A percentile compares a stretch with the other conserved stretches of the same genome.
Evolutionary conservation across 2,797 vertebrate species (phyloP).

Genomic region (Smutsia gigantea): DNA sequence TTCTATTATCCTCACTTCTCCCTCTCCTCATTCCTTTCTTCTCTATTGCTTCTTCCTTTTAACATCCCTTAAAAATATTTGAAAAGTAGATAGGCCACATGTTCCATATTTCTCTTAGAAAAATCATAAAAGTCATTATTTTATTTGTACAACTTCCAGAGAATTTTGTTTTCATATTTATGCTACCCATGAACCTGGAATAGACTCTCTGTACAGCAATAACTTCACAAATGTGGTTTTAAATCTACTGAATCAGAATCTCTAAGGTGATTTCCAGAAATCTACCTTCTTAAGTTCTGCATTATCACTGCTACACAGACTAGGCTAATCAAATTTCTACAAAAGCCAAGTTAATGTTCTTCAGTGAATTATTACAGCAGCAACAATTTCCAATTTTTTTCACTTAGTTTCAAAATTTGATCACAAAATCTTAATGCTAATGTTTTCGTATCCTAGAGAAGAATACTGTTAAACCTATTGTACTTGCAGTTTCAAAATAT

Average conservation of each 20-base stretch:
- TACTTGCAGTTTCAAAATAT: constrained; percentile 27
- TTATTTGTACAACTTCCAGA: neutral
- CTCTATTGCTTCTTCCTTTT: constrained; percentile 24
- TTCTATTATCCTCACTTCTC: neutral
- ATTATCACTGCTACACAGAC: neutral
- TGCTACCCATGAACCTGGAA: neutral
- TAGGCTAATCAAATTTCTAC: neutral
- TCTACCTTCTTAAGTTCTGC: neutral
- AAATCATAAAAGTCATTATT: constrained; percentile 25
- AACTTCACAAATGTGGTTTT: neutral
- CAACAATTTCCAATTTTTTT: neutral
- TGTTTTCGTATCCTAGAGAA: constrained; percentile 17
- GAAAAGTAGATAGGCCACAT: neutral
- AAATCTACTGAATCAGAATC: constrained; percentile 34
- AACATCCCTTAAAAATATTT: constrained; percentile 18
- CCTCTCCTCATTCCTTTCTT: neutral
- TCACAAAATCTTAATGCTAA: constrained; percentile 26
- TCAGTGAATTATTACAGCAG: neutral
- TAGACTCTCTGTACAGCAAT: neutral
- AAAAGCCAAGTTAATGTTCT: constrained; percentile 16
- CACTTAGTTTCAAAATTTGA: constrained; percentile 10
- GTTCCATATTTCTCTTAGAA: neutral
- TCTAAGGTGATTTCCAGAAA: neutral
- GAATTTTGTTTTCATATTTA: neutral
- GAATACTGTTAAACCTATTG: neutral